phyloP scores from a whole-genome alignment of 2,113 vertebrate species.

The Bambusicola thoracicus region DNA sequence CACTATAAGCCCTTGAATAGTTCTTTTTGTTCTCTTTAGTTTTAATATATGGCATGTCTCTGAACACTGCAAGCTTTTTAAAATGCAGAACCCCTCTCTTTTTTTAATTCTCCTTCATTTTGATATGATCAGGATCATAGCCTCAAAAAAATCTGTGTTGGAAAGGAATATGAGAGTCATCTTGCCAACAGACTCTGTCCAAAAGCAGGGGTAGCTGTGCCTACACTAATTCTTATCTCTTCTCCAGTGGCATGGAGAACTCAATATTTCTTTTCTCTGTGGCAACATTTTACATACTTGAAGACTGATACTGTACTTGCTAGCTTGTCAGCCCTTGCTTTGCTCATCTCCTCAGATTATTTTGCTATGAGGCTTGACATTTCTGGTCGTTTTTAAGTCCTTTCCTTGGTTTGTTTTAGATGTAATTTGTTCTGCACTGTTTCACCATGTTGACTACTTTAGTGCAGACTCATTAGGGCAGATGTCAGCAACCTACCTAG shows the following conservation, averaged over 20 bases:
- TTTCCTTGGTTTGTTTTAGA: constrained; percentile 12
- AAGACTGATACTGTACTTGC: neutral
- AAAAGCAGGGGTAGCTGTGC: neutral
- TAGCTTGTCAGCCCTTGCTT: neutral
- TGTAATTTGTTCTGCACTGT: neutral
- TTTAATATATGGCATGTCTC: neutral
- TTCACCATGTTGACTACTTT: neutral
- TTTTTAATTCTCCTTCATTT: neutral
- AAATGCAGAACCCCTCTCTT: neutral
- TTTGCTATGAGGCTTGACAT: neutral
- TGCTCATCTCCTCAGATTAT: neutral
- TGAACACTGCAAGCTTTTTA: neutral
- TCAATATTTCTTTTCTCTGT: neutral
- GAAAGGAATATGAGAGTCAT: neutral
- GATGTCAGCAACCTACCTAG: neutral
- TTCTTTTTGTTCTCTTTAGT: neutral
- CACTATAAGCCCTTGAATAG: neutral
- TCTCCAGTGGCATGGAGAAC: neutral
- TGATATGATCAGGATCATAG: neutral
- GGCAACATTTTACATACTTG: neutral
- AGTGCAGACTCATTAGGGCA: neutral
- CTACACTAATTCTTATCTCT: neutral
- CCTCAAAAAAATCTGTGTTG: neutral
- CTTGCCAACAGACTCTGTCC: neutral
- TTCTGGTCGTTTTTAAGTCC: neutral